These are phyloP conservation scores for Pecten maximus DNA, from an alignment of 2,888 invertebrate genomes.

Conservation along the genomic window DNA sequence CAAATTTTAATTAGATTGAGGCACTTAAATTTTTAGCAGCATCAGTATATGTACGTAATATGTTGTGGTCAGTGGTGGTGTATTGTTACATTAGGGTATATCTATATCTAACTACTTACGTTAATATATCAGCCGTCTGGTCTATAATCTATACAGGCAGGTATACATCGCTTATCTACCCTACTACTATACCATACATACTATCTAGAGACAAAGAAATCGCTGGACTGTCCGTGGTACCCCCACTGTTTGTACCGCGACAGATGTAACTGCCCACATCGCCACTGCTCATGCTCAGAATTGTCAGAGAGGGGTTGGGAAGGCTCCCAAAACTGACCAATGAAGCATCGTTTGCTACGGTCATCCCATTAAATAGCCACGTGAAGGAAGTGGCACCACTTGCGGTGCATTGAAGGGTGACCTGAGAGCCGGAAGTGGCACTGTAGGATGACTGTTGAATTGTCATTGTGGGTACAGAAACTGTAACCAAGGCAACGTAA, in stretches of 20 bases:
- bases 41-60: too few species aligned
- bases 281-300: background rate
- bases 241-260: conserved; percentile 13
- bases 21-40: too few species aligned
- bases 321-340: conserved; percentile 35
- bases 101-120: too few species aligned
- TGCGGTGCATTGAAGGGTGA: conserved; percentile 45
- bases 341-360: background rate
- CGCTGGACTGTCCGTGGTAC: background rate
- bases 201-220: background rate
- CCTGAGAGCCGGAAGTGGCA: conserved; percentile 43
- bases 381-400: conserved; percentile 19
- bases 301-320: background rate
- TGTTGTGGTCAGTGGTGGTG: too few species aligned
- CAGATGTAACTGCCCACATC: background rate
- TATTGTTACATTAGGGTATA: too few species aligned
- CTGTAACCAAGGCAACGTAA: background rate
- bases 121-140: background rate
- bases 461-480: conserved; percentile 43
- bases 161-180: background rate
- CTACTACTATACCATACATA: background rate
- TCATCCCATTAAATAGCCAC: background rate
- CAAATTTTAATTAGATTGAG: too few species aligned
- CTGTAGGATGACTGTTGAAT: conserved; percentile 44
- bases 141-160: background rate